phyloP scores from a whole-genome alignment of 2,113 vertebrate species.

The Psilopogon haemacephalus region DNA sequence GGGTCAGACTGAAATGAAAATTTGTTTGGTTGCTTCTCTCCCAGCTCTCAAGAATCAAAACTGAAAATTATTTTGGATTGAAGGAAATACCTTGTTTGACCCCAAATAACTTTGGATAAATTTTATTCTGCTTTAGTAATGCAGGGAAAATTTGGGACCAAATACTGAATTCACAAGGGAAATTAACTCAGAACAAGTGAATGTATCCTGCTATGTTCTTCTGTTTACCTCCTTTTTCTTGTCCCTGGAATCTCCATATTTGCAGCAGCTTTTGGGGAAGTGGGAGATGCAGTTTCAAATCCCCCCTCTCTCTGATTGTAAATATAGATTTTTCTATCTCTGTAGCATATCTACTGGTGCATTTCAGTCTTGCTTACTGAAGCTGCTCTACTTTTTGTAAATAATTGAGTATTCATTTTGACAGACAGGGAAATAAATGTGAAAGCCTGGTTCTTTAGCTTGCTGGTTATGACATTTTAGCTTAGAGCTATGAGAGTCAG shows the following conservation, averaged over 20 bases:
- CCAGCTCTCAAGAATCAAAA: not conserved
- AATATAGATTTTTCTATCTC: conserved; percentile 38
- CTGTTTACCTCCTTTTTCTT: not conserved
- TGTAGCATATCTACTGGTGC: not conserved
- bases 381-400: conserved; percentile 46
- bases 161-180: not conserved
- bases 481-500: conserved; percentile 20
- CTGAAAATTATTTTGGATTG: not conserved
- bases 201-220: not conserved
- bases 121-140: not conserved
- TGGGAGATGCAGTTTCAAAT: not conserved
- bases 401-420: conserved; percentile 63
- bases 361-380: conserved; percentile 13
- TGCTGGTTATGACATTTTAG: conserved; percentile 7
- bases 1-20: not conserved
- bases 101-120: not conserved
- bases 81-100: not conserved
- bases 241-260: not conserved
- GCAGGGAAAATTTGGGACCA: not conserved
- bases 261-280: not conserved
- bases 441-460: conserved; percentile 22
- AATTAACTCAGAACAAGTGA: not conserved
- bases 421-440: conserved; percentile 39
- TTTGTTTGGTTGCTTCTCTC: not conserved
- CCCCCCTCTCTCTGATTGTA: not conserved